Evolutionary conservation across 1,140 invertebrate species (phyloP).

Genomic region (Parasteatoda tepidariorum): DNA sequence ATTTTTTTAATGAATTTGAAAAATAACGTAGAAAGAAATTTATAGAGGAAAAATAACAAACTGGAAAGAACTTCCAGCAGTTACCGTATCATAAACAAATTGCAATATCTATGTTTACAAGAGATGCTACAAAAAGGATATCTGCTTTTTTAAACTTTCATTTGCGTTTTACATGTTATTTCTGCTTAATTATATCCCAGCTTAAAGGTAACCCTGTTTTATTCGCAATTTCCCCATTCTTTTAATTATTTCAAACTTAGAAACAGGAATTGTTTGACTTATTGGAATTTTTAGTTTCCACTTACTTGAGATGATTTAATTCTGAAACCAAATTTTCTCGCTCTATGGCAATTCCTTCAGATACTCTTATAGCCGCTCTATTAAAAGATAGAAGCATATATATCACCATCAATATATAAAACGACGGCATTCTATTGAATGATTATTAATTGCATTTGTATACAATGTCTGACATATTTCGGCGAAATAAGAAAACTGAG

Average conservation of each 20-base stretch:
- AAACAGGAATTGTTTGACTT: background rate
- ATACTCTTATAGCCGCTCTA: conserved; percentile 69
- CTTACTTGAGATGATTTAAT: conserved; percentile 70
- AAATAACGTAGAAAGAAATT: no score
- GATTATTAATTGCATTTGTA: no score
- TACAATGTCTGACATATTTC: no score
- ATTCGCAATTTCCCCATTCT: background rate
- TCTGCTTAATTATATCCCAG: background rate
- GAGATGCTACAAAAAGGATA: background rate
- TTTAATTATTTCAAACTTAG: background rate
- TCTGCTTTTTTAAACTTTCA: background rate
- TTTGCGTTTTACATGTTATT: background rate
- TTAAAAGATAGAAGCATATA: conserved; percentile 44
- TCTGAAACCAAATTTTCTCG: conserved; percentile 71
- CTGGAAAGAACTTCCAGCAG: no score
- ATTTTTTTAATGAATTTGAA: no score
- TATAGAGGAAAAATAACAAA: no score
- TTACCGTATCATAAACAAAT: no score
- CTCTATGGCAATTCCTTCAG: conserved; percentile 71
- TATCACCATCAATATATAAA: no score
- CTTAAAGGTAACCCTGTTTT: background rate
- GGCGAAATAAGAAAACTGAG: no score
- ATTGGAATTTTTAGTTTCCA: background rate
- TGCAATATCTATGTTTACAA: no score
- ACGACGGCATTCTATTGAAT: no score